phyloP scores from a whole-genome alignment of 2,797 vertebrate species.

The Lacerta agilis region DNA sequence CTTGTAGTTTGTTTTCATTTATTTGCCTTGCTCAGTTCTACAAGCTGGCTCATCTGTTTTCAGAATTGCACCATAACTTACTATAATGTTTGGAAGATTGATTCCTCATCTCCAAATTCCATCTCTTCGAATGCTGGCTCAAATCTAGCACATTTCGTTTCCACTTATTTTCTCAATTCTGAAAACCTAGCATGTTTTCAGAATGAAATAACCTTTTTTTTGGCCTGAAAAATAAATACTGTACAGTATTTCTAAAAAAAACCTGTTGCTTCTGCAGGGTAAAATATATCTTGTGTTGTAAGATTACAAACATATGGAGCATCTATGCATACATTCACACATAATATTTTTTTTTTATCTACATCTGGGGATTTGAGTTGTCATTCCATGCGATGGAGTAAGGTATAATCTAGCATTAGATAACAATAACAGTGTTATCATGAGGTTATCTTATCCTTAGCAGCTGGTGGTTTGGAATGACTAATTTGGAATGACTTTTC shows the following conservation, averaged over 20 bases:
- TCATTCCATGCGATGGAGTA: not conserved
- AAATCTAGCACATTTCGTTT: slow-evolving; percentile 64
- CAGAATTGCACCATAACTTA: not conserved
- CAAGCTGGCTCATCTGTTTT: not conserved
- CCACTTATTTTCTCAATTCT: slow-evolving; percentile 16
- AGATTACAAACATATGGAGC: not conserved
- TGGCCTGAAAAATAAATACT: slow-evolving; percentile 68
- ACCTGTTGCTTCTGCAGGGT: slow-evolving; percentile 64
- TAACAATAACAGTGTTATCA: not conserved
- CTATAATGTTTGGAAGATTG: not conserved
- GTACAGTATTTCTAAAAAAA: slow-evolving; percentile 67
- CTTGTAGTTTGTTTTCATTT: slow-evolving; percentile 69
- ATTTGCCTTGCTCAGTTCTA: slow-evolving; percentile 4
- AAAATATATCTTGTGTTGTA: slow-evolving; percentile 17
- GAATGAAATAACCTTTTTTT: slow-evolving; percentile 67
- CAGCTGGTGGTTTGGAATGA: not conserved
- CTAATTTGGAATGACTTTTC: not conserved
- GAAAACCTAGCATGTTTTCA: slow-evolving; percentile 70
- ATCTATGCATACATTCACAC: not conserved
- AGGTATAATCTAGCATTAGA: not conserved
- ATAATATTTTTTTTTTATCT: not conserved
- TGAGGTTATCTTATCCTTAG: not conserved
- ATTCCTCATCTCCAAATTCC: slow-evolving; percentile 10
- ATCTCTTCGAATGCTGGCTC: slow-evolving; percentile 71
- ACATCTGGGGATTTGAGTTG: not conserved